Evolutionary conservation across 2,113 vertebrate species (phyloP), one percentile per base, ranked within the genome.

Genomic region (Grammomys surdaster): DNA sequence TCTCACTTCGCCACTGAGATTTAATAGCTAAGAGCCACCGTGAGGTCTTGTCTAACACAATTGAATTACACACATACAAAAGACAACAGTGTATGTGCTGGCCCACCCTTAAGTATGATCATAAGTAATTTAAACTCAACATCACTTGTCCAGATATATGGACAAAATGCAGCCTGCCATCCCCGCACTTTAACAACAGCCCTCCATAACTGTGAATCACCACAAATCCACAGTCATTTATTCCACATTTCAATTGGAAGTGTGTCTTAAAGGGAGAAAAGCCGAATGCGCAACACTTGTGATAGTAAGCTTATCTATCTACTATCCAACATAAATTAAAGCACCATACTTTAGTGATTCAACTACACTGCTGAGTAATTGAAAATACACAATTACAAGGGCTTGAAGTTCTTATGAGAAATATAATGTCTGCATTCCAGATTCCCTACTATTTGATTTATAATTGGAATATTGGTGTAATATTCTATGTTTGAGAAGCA

Each of bases 261-360:
- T 93, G 58, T 96, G 95, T 96, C 94, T 96, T 97, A 95, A 94
- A 91, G 93, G 93, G 93, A 97, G 80, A 96, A 94, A 96, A 97
- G 95, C 91, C 43, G 60, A 97, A 96, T 92, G 93, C 84, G 75
- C 87, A 96, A 96, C 94, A 91, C 81, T 97, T 97, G 70, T 97
- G 96, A 97, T 96, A 97, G 96, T 96, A 98, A 97, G 95, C 97
- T 96, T 96, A 93, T 97, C 98, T 85, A 98, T 97, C 91, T 97
- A 96, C 95, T 94, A 90, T 36, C 89, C 75, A 69, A 89, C 86
- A 97, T 96, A 97, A 96, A 97, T 97, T 97, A 97, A 97, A 89
- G 93, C 94, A 89, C 91, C 78, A 88, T 94, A 97, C 93, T 97
- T 97, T 97, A 96, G 95, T 90, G 89, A 97, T 97, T 96, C 95